Percentiles rank a stretch among this genome's conserved stretches.
Conservation (phyloP, 2,888 invertebrate species). For the Philhelius pedissequus region DNA sequence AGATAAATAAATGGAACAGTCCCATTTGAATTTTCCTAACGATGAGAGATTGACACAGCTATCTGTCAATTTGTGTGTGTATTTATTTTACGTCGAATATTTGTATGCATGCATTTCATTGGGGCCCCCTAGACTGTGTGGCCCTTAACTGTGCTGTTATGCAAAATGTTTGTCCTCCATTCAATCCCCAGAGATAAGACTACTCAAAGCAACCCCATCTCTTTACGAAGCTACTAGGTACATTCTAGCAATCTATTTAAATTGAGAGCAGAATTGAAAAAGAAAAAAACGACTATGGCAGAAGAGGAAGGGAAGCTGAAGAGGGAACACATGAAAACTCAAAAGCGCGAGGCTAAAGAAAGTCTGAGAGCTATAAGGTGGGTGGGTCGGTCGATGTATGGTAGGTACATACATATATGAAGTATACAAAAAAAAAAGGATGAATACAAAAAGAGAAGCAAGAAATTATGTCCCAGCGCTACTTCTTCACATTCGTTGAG, state of each 20-base stretch:
- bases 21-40: no score
- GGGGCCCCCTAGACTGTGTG: background rate
- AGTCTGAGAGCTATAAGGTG: background rate
- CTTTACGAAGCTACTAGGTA: conserved; percentile 35
- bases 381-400: background rate
- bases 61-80: no score
- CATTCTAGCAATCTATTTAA: conserved; percentile 68
- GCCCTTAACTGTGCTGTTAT: background rate
- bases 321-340: conserved; percentile 57
- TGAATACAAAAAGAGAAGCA: conserved; percentile 34
- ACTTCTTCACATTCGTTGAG: conserved; percentile 69
- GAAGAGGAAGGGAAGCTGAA: background rate
- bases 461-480: conserved; percentile 68
- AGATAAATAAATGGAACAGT: no score
- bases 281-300: conserved; percentile 4
- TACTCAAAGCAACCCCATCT: conserved; percentile 61
- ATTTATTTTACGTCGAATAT: no score
- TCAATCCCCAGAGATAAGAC: conserved; percentile 63
- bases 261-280: conserved; percentile 55
- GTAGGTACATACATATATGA: background rate
- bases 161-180: conserved; percentile 2
- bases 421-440: conserved; percentile 24
- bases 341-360: conserved; percentile 45
- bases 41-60: no score
- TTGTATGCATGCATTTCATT: no score